Evolutionary conservation across 2,888 invertebrate genomes (phyloP), one percentile per base, ranked within the genome.

Genomic region (Ennomos quercinarius): DNA sequence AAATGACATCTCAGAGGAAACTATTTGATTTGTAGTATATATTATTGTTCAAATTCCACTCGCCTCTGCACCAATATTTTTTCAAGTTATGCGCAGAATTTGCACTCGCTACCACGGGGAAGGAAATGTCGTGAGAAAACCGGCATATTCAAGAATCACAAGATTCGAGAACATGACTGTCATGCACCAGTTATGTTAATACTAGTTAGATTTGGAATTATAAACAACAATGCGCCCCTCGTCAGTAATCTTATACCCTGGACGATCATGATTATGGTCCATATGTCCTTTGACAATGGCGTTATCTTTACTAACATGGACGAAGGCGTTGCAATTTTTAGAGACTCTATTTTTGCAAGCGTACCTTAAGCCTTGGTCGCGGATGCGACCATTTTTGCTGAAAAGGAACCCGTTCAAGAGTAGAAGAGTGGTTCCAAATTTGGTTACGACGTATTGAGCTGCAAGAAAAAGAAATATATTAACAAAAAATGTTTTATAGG

Each of bases 381-480:
- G 50, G 10, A 73, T 39, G 10, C 34, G 61, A 6, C 68, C 62
- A 37, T 74, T 76, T 51, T 66, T 78, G 54, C 75, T 78, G 61
- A 73, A 82, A 1, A 80, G 65, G 38, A 72, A 78, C 6, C 73
- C 76, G 13, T 70, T 61, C 34, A 76, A 57, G 3, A 81, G 62
- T 8, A 80, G 59, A 9, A 80, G 51, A 4, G 55, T 52, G 0
- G 52, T 64, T 0, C 78, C 77, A 9, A 57, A 44, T 4, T 17
- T 41, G 5, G 73, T 72, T 51, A 67, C 62, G 37, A 74, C 74
- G 57, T 73, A 77, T 11, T 13, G 62, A 8, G 50, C 78, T 77
- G 73, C 43, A 78, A 78, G 34, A 13, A 41, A 60, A 49, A 35
- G 17, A 17, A 2, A 4, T 17, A 17, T 17, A 17, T 27, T 6